Base-by-base conservation (phyloP, 1,140 invertebrate genomes). In the Brevipalpus yothersi region DNA sequence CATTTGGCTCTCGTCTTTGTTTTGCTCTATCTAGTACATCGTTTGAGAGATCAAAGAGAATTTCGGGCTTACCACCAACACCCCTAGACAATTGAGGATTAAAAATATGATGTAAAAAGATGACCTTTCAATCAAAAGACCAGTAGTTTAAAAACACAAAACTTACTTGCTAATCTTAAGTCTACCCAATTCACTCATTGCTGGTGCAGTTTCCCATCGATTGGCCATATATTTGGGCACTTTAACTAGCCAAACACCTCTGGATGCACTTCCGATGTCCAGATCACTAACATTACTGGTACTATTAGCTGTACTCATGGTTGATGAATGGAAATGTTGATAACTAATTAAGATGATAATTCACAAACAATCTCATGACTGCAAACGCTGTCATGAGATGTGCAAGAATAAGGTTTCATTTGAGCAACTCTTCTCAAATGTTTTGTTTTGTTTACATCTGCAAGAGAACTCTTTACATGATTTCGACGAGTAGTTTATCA, bases 161-260 rank as follows among this genome's bases (percentile, higher is more conserved):
- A 70, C 72, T 70, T 73, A 80, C 79, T 79, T 81, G 19, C 75
- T 74, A 63, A 86, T 84, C 68, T 77, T 80, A 1, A 86, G 71
- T 72, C 83, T 82, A n/a, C 82, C 84, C 61, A 84, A 82, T 72
- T 85, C 82, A 62, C 79, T 76, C 66, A 80, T 79, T 41, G 78
- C 80, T 23, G 80, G 77, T 49, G 83, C 81, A 71, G 84, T 86
- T 66, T 88, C 81, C 87, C 87, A 92, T 72, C 81, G 80, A 62
- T 82, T 84, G 3, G 88, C 83, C 64, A 95, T 82, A 74, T 93
- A 95, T 75, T 95, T 95, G 4, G 91, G 91, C 23, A 79, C 88
- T 76, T 95, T 95, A 0, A 95, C 90, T 11, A 95, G 75, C 90
- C 91, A 95, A 10, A 94, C 85, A 43, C 89, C 88, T 65, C 88